Evolutionary conservation across 2,888 invertebrate genomes (phyloP).

Genomic region (Xylophagus ater): DNA sequence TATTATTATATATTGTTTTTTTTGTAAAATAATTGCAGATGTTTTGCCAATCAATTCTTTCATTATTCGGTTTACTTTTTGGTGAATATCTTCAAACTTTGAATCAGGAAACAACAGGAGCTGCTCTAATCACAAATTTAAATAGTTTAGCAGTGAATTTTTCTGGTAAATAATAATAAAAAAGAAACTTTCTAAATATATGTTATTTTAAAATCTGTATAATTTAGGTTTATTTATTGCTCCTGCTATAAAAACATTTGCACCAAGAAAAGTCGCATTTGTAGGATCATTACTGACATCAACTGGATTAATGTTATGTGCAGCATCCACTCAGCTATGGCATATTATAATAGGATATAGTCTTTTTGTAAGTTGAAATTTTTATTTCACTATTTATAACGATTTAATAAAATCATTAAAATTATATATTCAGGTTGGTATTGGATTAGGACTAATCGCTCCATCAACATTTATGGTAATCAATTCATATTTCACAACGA

Average conservation of each 20-base stretch:
- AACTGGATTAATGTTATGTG: constrained; percentile 43
- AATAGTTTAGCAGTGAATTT: constrained; percentile 54
- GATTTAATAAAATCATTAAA: no score
- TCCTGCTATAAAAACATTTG: constrained; percentile 48
- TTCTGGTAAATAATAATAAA: constrained; percentile 30
- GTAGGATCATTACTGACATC: constrained; percentile 44
- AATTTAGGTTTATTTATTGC: constrained; percentile 54
- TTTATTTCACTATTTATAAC: constrained; percentile 4
- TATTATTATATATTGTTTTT: no score
- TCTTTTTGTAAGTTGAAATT: constrained; percentile 39
- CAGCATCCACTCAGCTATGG: constrained; percentile 42
- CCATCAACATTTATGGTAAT: constrained; percentile 61
- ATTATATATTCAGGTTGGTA: constrained; percentile 43
- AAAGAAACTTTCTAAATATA: not conserved
- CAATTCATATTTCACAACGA: constrained; percentile 56
- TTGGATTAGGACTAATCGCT: constrained; percentile 59
- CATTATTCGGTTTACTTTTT: constrained; percentile 58
- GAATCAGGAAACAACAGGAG: constrained; percentile 53
- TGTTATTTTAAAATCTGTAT: not conserved
- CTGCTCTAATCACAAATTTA: constrained; percentile 55
- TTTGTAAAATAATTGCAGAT: no score
- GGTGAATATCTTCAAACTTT: constrained; percentile 51
- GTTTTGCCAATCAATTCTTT: constrained; percentile 59
- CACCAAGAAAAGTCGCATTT: constrained; percentile 45
- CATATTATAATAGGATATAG: constrained; percentile 47